Percentiles rank a stretch among this genome's conserved stretches.
Conservation (phyloP, 2,888 invertebrate genomes). For the Drosophila mimica region DNA sequence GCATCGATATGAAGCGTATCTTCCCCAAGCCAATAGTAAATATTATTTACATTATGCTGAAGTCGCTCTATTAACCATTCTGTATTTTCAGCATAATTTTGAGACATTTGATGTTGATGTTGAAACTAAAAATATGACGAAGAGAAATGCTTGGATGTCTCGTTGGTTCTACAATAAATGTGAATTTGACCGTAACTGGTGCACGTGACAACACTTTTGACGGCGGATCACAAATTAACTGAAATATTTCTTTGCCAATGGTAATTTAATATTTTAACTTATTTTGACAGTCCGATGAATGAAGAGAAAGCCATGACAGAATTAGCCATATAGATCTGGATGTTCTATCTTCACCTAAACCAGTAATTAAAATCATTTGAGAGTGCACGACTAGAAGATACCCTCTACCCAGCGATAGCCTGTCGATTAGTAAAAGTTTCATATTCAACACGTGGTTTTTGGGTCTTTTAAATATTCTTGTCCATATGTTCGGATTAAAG, state of each 20-base stretch:
- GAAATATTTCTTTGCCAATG: background rate
- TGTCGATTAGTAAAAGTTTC: background rate
- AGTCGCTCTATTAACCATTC: background rate
- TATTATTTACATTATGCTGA: accelerated
- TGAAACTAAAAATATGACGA: conserved; percentile 87
- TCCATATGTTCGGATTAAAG: background rate
- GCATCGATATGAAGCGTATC: conserved; percentile 92
- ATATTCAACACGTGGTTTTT: background rate
- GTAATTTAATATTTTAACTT: background rate
- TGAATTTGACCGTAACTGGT: conserved; percentile 91
- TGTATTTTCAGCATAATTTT: conserved; percentile 65
- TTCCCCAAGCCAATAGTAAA: conserved; percentile 89
- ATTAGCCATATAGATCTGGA: background rate
- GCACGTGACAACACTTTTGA: conserved; percentile 82
- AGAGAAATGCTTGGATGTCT: conserved; percentile 90
- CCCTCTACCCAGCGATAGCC: background rate
- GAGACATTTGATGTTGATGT: conserved; percentile 79
- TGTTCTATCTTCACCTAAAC: background rate
- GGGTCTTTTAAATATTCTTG: background rate
- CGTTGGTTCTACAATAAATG: conserved; percentile 97
- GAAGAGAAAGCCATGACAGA: background rate
- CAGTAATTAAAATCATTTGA: background rate
- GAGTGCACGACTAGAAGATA: background rate
- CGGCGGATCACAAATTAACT: background rate
- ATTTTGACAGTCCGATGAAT: background rate